Percentiles rank a stretch among this genome's conserved stretches.
phyloP scores from a whole-genome alignment of 2,113 vertebrate species.

The Etia nguti region DNA sequence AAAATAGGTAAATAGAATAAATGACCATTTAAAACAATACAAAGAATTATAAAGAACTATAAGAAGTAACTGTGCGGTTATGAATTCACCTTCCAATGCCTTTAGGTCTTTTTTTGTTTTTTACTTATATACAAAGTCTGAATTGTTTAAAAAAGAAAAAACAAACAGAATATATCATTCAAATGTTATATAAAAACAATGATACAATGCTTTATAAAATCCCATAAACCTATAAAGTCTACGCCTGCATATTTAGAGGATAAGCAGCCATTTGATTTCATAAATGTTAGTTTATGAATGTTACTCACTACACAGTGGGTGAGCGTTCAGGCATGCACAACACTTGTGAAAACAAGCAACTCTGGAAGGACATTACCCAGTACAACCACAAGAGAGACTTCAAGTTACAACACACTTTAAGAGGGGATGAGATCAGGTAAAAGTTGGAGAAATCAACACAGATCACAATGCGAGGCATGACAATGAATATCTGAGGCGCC shows the following conservation, averaged over 20 bases:
- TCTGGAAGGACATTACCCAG: background rate
- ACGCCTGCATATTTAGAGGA: background rate
- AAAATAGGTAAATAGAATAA: background rate
- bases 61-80: background rate
- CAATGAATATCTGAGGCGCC: background rate
- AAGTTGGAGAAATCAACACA: background rate
- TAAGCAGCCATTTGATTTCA: background rate
- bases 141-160: background rate
- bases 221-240: background rate
- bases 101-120: background rate
- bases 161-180: background rate
- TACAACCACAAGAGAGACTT: background rate
- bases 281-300: background rate
- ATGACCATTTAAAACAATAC: background rate
- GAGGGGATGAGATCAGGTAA: background rate
- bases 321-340: conserved; percentile 24
- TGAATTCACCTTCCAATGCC: background rate
- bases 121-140: background rate
- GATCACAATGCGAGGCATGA: background rate
- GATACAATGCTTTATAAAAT: background rate
- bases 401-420: conserved; percentile 17
- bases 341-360: conserved; percentile 38
- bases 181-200: background rate
- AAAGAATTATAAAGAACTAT: background rate
- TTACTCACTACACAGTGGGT: background rate